These are phyloP conservation scores for Acrossocheilus wenchowensis DNA, from an alignment of 2,797 vertebrate genomes.

Conservation along the genomic window DNA sequence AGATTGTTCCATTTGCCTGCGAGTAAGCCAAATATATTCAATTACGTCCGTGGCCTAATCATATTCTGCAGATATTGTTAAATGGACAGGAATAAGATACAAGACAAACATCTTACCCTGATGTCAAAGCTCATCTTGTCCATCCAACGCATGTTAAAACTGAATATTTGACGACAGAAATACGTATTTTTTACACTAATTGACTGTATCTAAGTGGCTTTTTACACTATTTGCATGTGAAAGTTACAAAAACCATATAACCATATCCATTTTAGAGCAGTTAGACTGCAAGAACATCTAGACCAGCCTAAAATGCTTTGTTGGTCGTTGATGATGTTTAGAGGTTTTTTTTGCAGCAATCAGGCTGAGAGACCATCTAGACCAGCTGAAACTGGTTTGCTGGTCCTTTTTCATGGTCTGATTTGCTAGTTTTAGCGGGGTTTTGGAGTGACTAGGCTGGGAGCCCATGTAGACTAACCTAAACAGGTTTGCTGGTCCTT, in stretches of 20 bases:
- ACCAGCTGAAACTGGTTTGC: too few species aligned
- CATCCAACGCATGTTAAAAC: slow-evolving; percentile 74
- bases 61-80: slow-evolving; percentile 34
- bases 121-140: slow-evolving; percentile 16
- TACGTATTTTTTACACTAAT: background rate
- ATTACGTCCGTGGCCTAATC: slow-evolving; percentile 50
- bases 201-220: background rate
- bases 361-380: background rate
- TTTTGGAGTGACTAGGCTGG: background rate
- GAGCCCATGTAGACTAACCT: background rate
- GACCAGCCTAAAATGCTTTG: background rate
- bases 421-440: background rate
- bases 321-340: background rate
- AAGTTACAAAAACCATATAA: background rate
- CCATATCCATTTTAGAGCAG: background rate
- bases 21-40: slow-evolving; percentile 30
- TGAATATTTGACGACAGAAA: background rate
- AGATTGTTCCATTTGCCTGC: slow-evolving; percentile 43
- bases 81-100: background rate
- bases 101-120: slow-evolving; percentile 6
- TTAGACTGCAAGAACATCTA: background rate
- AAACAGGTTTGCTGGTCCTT: background rate
- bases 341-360: fast-evolving
- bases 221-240: background rate
- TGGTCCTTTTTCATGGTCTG: background rate